Conservation (phyloP, 1,140 invertebrate species). For the Catajapyx aquilonaris region DNA sequence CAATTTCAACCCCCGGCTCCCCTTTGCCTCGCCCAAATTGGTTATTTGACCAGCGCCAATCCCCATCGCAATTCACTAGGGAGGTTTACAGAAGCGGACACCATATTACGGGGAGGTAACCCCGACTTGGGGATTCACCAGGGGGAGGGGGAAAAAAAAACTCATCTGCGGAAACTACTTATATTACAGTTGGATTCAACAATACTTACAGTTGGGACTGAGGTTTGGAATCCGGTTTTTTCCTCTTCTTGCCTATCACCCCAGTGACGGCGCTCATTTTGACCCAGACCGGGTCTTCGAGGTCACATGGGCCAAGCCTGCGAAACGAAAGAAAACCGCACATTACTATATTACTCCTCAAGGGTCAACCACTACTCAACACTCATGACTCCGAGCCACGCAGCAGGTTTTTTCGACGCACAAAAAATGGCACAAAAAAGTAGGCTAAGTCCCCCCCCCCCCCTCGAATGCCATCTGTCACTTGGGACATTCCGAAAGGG, state of each 20-base stretch:
- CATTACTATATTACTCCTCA: too few species aligned
- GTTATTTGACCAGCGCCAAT: too few species aligned
- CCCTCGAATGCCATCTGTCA: too few species aligned
- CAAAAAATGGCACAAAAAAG: too few species aligned
- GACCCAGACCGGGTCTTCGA: slow-evolving; percentile 57
- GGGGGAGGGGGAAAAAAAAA: slow-evolving; percentile 1
- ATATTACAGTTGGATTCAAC: neutral
- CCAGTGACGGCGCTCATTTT: slow-evolving; percentile 60
- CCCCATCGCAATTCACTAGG: neutral
- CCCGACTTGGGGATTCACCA: neutral
- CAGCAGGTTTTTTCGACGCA: too few species aligned
- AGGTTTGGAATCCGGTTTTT: slow-evolving; percentile 59
- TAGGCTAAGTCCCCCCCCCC: too few species aligned
- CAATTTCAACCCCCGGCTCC: too few species aligned
- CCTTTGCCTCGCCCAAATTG: too few species aligned
- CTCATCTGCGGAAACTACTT: neutral
- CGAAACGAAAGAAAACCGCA: slow-evolving; percentile 17
- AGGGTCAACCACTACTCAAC: too few species aligned
- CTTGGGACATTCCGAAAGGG: too few species aligned
- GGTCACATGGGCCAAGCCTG: slow-evolving; percentile 58
- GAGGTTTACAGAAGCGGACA: neutral
- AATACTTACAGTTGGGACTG: slow-evolving; percentile 55
- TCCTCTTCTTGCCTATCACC: slow-evolving; percentile 53
- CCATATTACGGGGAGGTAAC: too few species aligned
- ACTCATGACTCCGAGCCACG: too few species aligned